phyloP scores from a whole-genome alignment of 2,888 invertebrate species.

The Thereva unica region DNA sequence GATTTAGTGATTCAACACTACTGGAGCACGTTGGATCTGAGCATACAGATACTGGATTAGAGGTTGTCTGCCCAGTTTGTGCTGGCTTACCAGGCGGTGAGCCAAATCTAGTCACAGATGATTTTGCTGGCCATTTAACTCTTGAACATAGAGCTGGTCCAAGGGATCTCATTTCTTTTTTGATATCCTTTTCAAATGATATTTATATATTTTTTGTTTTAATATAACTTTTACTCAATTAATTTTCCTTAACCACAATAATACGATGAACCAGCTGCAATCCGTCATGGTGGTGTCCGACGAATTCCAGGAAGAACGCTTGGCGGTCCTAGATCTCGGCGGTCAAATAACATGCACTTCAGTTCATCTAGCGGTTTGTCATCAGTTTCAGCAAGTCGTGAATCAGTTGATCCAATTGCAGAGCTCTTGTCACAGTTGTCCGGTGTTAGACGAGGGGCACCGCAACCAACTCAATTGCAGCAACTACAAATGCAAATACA shows the following conservation, averaged over 20 bases:
- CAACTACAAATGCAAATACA: constrained; percentile 96
- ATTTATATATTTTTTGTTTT: constrained; percentile 18
- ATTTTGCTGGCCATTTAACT: constrained; percentile 94
- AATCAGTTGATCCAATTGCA: constrained; percentile 94
- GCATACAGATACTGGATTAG: constrained; percentile 87
- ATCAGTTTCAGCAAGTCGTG: constrained; percentile 84
- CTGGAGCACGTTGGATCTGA: constrained; percentile 90
- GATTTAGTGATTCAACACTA: constrained; percentile 88
- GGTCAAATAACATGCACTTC: constrained; percentile 90
- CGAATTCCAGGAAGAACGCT: constrained; percentile 82
- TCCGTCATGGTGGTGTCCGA: constrained; percentile 73
- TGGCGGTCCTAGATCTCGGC: constrained; percentile 74
- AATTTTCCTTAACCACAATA: constrained; percentile 42
- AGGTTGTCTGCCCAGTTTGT: constrained; percentile 98
- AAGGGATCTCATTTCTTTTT: constrained; percentile 89
- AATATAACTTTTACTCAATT: constrained; percentile 14
- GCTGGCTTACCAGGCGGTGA: constrained; percentile 96
- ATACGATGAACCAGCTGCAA: constrained; percentile 86
- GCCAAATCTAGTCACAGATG: constrained; percentile 96
- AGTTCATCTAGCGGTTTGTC: constrained; percentile 85
- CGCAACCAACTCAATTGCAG: constrained; percentile 79
- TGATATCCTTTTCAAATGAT: constrained; percentile 69
- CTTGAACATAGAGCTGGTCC: constrained; percentile 89
- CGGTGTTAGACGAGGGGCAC: constrained; percentile 75
- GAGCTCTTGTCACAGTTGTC: constrained; percentile 94